These are phyloP conservation scores for Rotaria socialis DNA, from an alignment of 2,888 invertebrate species.

Conservation along the genomic window DNA sequence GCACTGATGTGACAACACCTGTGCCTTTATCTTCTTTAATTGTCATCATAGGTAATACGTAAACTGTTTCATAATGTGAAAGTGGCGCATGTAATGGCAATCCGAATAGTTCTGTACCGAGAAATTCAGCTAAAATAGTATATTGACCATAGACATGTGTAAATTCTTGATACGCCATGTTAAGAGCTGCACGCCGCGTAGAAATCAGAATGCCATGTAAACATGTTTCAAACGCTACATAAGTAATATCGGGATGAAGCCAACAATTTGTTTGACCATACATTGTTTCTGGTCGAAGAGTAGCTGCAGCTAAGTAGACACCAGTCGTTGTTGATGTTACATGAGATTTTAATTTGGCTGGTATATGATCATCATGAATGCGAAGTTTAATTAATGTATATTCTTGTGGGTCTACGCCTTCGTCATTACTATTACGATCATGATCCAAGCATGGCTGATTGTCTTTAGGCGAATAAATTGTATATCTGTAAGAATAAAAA, in stretches of 20 bases:
- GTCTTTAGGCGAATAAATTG: constrained; percentile 90
- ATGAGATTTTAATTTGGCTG: constrained; percentile 39
- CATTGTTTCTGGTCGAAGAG: constrained; percentile 97
- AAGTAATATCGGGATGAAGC: constrained; percentile 88
- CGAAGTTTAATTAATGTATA: constrained; percentile 93
- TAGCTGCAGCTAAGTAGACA: constrained; percentile 87
- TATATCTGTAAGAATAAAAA: constrained; percentile 64
- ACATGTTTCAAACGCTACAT: constrained; percentile 73
- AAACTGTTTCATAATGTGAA: constrained; percentile 75
- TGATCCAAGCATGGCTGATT: constrained; percentile 99
- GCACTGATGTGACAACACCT: constrained; percentile 93
- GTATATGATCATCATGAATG: constrained; percentile 49
- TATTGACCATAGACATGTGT: constrained; percentile 75
- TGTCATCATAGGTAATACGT: constrained; percentile 91
- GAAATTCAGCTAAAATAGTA: constrained; percentile 65
- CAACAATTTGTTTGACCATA: constrained; percentile 99
- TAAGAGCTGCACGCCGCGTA: constrained; percentile 80
- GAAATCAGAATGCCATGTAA: constrained; percentile 75
- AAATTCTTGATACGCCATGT: constrained; percentile 91
- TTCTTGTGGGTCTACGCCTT: constrained; percentile 95
- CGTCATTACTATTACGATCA: constrained; percentile 80
- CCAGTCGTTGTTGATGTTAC: not conserved
- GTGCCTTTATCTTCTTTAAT: constrained; percentile 95
- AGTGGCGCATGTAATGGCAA: constrained; percentile 76
- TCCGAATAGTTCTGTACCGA: constrained; percentile 72